These are phyloP conservation scores for Magallana angulata DNA, from an alignment of 1,140 invertebrate genomes.

Conservation along the genomic window DNA sequence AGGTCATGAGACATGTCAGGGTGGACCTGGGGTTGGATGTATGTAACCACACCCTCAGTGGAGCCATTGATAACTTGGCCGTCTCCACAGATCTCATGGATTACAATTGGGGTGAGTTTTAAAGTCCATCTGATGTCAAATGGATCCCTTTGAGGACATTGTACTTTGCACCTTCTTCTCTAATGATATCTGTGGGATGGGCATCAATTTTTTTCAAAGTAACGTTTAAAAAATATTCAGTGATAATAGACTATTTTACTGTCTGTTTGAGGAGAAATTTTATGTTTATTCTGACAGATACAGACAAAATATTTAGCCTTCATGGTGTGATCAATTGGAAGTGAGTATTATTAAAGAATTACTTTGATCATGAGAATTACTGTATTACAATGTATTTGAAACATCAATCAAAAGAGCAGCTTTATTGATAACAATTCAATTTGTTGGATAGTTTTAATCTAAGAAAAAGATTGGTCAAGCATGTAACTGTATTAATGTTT, in stretches of 20 bases:
- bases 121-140: not conserved
- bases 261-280: not conserved
- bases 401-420: too few species aligned
- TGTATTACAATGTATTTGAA: too few species aligned
- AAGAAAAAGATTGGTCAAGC: too few species aligned
- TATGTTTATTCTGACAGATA: not conserved
- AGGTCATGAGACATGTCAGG: conserved; percentile 33
- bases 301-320: conserved; percentile 5
- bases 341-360: not conserved
- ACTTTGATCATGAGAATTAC: too few species aligned
- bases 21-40: conserved; percentile 32
- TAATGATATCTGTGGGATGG: not conserved
- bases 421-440: too few species aligned
- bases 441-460: too few species aligned
- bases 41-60: conserved; percentile 47
- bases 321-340: conserved; percentile 29
- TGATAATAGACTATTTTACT: too few species aligned
- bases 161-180: not conserved
- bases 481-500: too few species aligned
- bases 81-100: conserved; percentile 46
- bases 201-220: too few species aligned
- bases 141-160: not conserved
- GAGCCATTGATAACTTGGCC: conserved; percentile 40
- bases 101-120: conserved; percentile 57
- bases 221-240: too few species aligned